Conservation (phyloP, 2,113 vertebrate genomes). For the Tetrax tetrax region DNA sequence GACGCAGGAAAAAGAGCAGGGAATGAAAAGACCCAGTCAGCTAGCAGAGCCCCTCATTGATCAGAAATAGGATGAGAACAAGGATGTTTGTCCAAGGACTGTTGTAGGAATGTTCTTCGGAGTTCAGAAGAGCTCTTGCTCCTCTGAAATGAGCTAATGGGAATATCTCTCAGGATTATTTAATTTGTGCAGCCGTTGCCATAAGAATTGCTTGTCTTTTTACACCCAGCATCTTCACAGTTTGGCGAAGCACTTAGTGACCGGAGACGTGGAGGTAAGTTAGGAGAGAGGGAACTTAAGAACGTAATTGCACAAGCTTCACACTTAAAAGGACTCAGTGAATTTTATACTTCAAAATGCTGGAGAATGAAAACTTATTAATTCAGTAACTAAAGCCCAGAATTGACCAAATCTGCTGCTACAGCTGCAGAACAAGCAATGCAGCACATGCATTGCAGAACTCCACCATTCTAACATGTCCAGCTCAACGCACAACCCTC, state of each 20-base stretch:
- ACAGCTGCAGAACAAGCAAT: not conserved
- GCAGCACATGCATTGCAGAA: not conserved
- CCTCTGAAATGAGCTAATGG: not conserved
- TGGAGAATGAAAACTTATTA: not conserved
- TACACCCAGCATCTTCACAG: not conserved
- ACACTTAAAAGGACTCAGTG: not conserved
- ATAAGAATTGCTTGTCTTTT: not conserved
- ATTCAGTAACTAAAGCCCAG: not conserved
- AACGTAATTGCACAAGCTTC: not conserved
- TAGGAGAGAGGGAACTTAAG: not conserved
- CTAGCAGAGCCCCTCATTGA: not conserved
- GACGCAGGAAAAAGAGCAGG: not conserved
- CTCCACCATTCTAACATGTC: rapidly evolving
- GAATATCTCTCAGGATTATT: not conserved
- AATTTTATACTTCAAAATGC: not conserved
- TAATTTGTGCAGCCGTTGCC: not conserved
- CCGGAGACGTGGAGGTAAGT: not conserved
- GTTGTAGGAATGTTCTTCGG: not conserved
- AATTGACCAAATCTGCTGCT: not conserved
- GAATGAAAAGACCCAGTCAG: not conserved
- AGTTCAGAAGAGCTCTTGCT: not conserved
- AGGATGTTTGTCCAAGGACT: not conserved
- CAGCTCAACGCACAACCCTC: not conserved
- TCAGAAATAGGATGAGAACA: not conserved
- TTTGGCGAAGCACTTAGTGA: not conserved